Conservation (phyloP, 2,888 invertebrate species). For the Hedychridium roseum region DNA sequence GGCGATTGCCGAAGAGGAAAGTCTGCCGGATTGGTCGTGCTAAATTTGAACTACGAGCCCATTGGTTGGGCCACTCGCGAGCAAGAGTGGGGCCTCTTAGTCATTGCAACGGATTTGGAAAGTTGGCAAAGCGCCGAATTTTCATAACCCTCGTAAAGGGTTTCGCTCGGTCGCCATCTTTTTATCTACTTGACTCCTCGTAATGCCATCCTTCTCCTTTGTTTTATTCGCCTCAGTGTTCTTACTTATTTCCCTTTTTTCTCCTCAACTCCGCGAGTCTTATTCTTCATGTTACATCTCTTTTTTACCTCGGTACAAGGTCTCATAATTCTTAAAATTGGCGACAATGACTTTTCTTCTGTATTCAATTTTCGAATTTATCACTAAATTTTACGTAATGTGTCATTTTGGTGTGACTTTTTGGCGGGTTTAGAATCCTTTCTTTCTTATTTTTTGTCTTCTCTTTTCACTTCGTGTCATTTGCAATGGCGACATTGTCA, state of each 20-base stretch:
- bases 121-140: constrained; percentile 50
- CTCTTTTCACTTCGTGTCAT: no score
- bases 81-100: constrained; percentile 48
- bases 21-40: constrained; percentile 38
- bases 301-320: constrained; percentile 8
- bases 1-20: constrained; percentile 33
- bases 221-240: neutral
- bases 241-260: neutral
- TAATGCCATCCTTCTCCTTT: neutral
- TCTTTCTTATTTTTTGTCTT: no score
- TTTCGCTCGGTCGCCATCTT: constrained; percentile 18
- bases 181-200: neutral
- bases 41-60: constrained; percentile 32
- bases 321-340: neutral
- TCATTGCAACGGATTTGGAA: constrained; percentile 52
- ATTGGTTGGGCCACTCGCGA: constrained; percentile 27
- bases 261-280: neutral
- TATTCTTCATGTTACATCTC: constrained; percentile 8
- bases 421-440: no score
- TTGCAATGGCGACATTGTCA: no score
- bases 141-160: constrained; percentile 42
- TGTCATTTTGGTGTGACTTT: no score
- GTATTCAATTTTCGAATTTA: no score
- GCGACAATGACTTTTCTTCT: neutral
- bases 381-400: no score